Conservation (phyloP, 1,140 invertebrate genomes). For the Ceratosolen solmsi region DNA sequence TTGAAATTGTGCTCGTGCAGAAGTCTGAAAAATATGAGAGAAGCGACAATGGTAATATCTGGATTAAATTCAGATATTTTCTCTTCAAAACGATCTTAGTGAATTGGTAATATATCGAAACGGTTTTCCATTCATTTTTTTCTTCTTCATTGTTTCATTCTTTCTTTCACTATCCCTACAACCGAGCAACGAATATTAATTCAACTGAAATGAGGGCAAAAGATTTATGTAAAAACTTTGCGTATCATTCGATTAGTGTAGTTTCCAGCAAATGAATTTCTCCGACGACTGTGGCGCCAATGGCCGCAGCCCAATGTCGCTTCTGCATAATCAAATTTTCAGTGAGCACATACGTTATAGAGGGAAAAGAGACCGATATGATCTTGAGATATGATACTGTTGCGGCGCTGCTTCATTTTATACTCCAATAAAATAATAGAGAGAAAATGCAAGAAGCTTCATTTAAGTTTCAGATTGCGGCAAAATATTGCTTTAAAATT, state of each 20-base stretch:
- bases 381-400: slow-evolving; percentile 41
- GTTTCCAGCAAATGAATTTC: slow-evolving; percentile 56
- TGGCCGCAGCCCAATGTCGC: slow-evolving; percentile 40
- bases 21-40: too few species aligned
- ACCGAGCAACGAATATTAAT: slow-evolving; percentile 22
- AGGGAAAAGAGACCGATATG: slow-evolving; percentile 34
- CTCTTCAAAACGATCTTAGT: slow-evolving; percentile 54
- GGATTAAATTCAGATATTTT: slow-evolving; percentile 47
- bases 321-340: slow-evolving; percentile 56
- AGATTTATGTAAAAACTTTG: slow-evolving; percentile 47
- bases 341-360: background rate
- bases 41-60: too few species aligned
- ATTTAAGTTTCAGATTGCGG: too few species aligned
- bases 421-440: slow-evolving; percentile 49
- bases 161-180: too few species aligned
- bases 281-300: background rate
- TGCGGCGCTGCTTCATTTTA: slow-evolving; percentile 6
- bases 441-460: too few species aligned
- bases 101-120: slow-evolving; percentile 52
- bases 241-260: too few species aligned
- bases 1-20: too few species aligned
- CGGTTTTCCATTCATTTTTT: too few species aligned
- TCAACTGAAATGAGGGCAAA: background rate
- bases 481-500: too few species aligned
- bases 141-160: too few species aligned